A percentile compares a stretch with the other conserved stretches of the same genome.
phyloP scores from a whole-genome alignment of 64 coral and sea anemone genomes.

The Trachythela sp. region DNA sequence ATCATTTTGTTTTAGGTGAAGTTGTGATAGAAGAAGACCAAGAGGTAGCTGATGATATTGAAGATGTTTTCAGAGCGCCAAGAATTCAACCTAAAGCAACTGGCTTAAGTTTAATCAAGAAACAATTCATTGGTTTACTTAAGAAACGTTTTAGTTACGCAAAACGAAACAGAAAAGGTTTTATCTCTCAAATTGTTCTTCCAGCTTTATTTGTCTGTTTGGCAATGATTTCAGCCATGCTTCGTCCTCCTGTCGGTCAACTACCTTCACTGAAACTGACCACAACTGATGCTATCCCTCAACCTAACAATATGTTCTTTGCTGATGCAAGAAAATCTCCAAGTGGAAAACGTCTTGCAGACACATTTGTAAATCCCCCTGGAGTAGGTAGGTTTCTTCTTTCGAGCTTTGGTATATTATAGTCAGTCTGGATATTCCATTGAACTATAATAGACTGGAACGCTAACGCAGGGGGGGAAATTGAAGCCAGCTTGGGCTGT shows the following conservation, averaged over 20 bases:
- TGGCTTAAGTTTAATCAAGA: conserved; percentile 52
- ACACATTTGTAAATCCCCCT: conserved; percentile 63
- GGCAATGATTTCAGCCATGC: conserved; percentile 72
- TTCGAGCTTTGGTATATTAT: no score
- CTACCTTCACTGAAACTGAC: conserved; percentile 70
- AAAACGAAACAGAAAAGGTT: conserved; percentile 75
- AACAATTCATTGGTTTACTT: conserved; percentile 78
- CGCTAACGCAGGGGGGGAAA: no score
- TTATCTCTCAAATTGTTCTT: conserved; percentile 66
- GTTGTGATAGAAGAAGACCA: neutral
- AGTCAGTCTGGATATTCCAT: no score
- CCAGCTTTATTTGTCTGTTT: conserved; percentile 92
- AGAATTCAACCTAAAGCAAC: neutral
- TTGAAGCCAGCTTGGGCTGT: no score
- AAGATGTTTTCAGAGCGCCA: neutral
- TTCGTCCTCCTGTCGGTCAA: conserved; percentile 60
- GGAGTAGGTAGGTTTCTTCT: conserved; percentile 51
- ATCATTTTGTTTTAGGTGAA: neutral
- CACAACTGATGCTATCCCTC: conserved; percentile 62
- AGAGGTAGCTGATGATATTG: neutral
- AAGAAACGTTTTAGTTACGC: conserved; percentile 81
- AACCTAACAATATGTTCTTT: conserved; percentile 60
- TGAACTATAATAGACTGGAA: no score
- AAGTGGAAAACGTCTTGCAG: conserved; percentile 40
- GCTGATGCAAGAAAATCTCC: conserved; percentile 22